phyloP scores from a whole-genome alignment of 2,888 invertebrate species.

The Capitulum mitella region DNA sequence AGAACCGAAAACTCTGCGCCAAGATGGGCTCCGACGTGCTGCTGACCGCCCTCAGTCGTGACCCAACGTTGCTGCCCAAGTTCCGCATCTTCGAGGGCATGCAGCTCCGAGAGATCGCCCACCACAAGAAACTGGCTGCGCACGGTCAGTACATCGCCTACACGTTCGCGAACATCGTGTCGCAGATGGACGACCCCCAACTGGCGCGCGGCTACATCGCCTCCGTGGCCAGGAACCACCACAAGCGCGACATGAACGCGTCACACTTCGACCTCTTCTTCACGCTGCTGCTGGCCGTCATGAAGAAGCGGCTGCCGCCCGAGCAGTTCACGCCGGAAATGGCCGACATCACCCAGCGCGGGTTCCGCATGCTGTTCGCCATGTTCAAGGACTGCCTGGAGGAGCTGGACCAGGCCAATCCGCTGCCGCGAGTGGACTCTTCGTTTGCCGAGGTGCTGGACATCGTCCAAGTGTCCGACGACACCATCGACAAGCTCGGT shows the following conservation, averaged over 20 bases:
- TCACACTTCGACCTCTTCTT: background rate
- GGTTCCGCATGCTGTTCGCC: background rate
- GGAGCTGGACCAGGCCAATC: background rate
- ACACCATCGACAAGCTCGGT: too few relatives aligned
- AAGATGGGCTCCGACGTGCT: background rate
- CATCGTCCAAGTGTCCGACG: background rate
- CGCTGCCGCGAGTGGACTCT: background rate
- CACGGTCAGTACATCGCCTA: conserved; percentile 5
- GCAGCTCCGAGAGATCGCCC: background rate
- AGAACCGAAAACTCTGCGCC: background rate
- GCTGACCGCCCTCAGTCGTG: background rate
- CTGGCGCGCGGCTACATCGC: background rate
- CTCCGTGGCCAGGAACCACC: background rate
- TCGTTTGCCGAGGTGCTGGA: background rate
- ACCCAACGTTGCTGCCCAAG: background rate
- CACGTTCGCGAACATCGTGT: conserved; percentile 7
- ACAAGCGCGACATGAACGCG: background rate
- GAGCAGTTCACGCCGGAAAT: background rate
- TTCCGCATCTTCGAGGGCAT: background rate
- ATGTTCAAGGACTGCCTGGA: background rate
- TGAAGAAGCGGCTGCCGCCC: background rate
- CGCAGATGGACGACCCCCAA: background rate
- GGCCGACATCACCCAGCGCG: background rate
- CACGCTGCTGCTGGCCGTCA: background rate
- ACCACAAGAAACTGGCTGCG: background rate